Evolutionary conservation across 1,140 invertebrate genomes (phyloP).

Genomic region (Streblospio benedicti): DNA sequence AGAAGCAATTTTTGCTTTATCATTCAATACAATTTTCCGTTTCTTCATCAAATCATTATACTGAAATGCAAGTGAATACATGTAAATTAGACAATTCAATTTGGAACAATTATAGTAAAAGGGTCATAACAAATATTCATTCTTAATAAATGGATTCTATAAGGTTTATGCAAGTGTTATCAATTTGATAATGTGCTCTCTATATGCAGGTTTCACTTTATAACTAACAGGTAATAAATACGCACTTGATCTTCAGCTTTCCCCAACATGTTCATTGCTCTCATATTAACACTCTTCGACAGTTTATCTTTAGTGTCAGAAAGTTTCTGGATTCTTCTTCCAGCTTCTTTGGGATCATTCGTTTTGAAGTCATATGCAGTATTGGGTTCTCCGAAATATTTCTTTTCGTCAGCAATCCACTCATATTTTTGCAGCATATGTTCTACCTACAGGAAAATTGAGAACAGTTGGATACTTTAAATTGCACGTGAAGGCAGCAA

Average conservation of each 20-base stretch:
- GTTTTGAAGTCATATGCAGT: conserved; percentile 53
- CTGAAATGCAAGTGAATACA: conserved; percentile 36
- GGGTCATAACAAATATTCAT: no score
- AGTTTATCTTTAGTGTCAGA: conserved; percentile 61
- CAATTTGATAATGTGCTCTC: no score
- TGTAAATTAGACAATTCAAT: no score
- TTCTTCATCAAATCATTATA: conserved; percentile 72
- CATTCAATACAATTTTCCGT: conserved; percentile 69
- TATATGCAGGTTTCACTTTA: no score
- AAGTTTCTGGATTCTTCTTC: conserved; percentile 55
- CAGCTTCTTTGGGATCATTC: conserved; percentile 55
- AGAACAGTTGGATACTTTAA: not conserved
- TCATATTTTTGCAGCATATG: conserved; percentile 54
- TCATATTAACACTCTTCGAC: conserved; percentile 68
- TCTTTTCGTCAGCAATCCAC: conserved; percentile 72
- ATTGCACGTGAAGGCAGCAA: not conserved
- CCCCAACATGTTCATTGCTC: conserved; percentile 74
- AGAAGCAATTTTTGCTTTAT: conserved; percentile 59
- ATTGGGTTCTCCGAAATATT: conserved; percentile 66
- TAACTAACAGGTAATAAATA: no score
- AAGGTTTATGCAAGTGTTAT: no score
- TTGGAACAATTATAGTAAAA: no score
- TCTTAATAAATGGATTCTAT: no score
- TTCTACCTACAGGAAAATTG: conserved; percentile 44
- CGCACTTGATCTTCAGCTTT: conserved; percentile 74